Evolutionary conservation across 2,888 invertebrate species (phyloP).

Genomic region (Fissipunctia ypsillon): DNA sequence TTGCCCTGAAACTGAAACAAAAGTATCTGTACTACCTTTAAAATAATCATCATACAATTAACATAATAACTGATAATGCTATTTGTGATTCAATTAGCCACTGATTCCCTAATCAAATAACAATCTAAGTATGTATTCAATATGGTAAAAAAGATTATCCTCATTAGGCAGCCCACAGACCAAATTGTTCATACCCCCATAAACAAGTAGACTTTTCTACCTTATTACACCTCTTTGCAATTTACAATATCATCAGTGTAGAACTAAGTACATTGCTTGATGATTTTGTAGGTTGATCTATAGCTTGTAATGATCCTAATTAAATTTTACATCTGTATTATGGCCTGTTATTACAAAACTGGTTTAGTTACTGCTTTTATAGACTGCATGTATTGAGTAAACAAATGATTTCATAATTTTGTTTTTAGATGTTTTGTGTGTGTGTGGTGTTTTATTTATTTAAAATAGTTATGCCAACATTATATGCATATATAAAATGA

Average conservation of each 20-base stretch:
- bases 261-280: slow-evolving; percentile 32
- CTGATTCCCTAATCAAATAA: slow-evolving; percentile 3
- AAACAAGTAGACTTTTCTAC: slow-evolving; percentile 48
- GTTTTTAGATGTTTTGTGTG: too few species aligned
- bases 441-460: too few species aligned
- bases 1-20: slow-evolving; percentile 2
- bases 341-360: slow-evolving; percentile 4
- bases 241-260: slow-evolving; percentile 25
- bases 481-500: too few species aligned
- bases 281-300: slow-evolving; percentile 32
- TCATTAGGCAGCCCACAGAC: slow-evolving; percentile 24
- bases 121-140: not conserved
- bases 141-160: slow-evolving; percentile 14
- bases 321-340: not conserved
- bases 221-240: slow-evolving; percentile 38
- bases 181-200: slow-evolving; percentile 44
- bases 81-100: not conserved
- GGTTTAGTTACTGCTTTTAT: not conserved
- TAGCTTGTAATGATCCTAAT: slow-evolving; percentile 12
- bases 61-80: not conserved
- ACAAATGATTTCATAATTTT: not conserved
- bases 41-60: not conserved
- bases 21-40: not conserved
- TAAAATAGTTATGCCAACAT: too few species aligned
- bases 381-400: slow-evolving; percentile 9